Percentiles rank a stretch among this genome's conserved stretches.
phyloP scores from a whole-genome alignment of 2,797 vertebrate species.

The Ctenochaetus hawaiiensis region DNA sequence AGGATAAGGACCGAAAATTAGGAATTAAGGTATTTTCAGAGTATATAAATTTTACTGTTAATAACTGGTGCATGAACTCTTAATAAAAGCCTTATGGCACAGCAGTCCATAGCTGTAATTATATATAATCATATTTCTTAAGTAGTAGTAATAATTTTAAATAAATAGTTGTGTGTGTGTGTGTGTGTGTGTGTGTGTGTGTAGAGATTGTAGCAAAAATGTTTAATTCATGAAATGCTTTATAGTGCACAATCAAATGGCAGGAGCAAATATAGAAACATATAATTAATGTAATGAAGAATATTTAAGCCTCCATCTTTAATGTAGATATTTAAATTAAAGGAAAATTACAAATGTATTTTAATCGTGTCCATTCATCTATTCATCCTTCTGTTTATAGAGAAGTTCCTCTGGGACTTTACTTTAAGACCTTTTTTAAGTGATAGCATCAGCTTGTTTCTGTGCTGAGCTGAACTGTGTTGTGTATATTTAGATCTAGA shows the following conservation, averaged over 20 bases:
- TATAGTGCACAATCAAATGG: neutral
- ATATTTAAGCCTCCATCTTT: neutral
- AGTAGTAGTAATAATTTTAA: too few relatives aligned
- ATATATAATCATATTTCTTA: neutral
- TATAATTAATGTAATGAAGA: too few relatives aligned
- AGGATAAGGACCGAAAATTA: too few relatives aligned
- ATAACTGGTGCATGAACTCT: neutral
- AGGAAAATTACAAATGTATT: neutral
- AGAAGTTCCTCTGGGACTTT: neutral
- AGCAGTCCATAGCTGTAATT: neutral
- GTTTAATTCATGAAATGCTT: neutral
- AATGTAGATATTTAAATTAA: neutral
- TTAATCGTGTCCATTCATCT: neutral
- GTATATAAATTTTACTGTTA: neutral
- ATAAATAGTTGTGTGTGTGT: too few relatives aligned
- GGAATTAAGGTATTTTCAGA: too few relatives aligned
- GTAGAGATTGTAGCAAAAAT: too few relatives aligned
- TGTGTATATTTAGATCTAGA: too few relatives aligned
- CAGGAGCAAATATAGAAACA: neutral
- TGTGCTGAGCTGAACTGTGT: too few relatives aligned
- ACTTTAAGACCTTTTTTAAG: neutral
- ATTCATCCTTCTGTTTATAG: neutral
- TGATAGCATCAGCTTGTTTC: too few relatives aligned
- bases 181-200: too few relatives aligned
- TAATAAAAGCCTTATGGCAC: neutral